phyloP scores from a whole-genome alignment of 1,140 invertebrate genomes.

The Drosophila chauvacae region DNA sequence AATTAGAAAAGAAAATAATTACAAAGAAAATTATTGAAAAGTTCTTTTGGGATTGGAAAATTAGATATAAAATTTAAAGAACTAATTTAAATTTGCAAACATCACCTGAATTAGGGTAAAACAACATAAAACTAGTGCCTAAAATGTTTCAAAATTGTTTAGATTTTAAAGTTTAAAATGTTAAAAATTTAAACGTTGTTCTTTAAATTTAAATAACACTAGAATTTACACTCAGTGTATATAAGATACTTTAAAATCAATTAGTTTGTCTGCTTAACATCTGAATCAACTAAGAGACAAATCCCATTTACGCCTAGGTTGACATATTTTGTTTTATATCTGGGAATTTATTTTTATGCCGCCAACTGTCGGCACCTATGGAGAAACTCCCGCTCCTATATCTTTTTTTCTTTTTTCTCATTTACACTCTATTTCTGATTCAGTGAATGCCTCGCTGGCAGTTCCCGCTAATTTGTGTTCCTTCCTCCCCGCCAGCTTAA shows the following conservation, averaged over 20 bases:
- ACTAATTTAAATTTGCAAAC: not conserved
- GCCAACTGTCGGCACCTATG: slow-evolving; percentile 54
- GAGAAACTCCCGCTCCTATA: slow-evolving; percentile 11
- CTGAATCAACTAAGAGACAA: slow-evolving; percentile 40
- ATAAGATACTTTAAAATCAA: slow-evolving; percentile 37
- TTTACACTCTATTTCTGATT: slow-evolving; percentile 52
- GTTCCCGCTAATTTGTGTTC: slow-evolving; percentile 76
- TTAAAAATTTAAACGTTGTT: not conserved
- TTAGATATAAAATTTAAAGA: not conserved
- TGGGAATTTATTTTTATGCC: slow-evolving; percentile 59
- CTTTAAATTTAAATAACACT: not conserved
- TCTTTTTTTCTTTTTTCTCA: not conserved
- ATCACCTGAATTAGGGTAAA: not conserved
- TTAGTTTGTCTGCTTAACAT: slow-evolving; percentile 33
- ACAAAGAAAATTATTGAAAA: not conserved
- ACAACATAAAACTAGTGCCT: not conserved
- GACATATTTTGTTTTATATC: slow-evolving; percentile 68
- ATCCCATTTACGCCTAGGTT: slow-evolving; percentile 56
- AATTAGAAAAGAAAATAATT: not conserved
- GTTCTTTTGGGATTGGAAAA: not conserved
- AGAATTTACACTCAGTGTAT: slow-evolving; percentile 1
- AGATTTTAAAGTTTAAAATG: not conserved
- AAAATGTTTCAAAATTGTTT: not conserved
- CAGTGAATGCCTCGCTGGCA: slow-evolving; percentile 53
- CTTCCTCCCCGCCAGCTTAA: slow-evolving; percentile 38